Percentiles rank a stretch among this genome's conserved stretches.
Conservation (phyloP, 2,888 invertebrate genomes). For the Zhengitettix transpicula region DNA sequence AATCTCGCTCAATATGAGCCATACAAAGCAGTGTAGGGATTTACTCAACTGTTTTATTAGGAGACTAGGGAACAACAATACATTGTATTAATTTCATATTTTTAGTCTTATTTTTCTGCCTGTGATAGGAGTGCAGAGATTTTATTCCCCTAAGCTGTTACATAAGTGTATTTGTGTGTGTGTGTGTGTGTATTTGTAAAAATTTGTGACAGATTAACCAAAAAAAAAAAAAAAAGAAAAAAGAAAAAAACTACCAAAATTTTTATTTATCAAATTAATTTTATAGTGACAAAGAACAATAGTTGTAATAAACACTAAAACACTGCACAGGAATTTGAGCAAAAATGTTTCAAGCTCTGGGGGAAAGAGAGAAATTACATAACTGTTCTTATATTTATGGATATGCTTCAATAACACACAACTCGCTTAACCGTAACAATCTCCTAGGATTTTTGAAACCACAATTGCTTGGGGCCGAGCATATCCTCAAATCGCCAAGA, state of each 20-base stretch:
- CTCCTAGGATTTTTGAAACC: neutral
- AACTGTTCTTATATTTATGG: neutral
- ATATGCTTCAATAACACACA: neutral
- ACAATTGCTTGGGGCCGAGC: neutral
- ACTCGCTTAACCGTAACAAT: neutral
- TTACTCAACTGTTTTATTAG: conserved; percentile 1
- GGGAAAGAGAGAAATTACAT: neutral
- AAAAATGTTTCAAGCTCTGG: conserved; percentile 7
- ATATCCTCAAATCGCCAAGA: neutral
- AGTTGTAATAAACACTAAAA: neutral
- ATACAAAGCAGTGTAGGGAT: conserved; percentile 4
- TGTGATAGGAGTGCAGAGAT: neutral
- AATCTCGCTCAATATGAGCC: conserved; percentile 11
- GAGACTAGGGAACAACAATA: conserved; percentile 6
- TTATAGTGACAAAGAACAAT: neutral
- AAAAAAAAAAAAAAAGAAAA: neutral
- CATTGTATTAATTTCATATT: neutral
- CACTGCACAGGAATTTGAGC: conserved; percentile 8
- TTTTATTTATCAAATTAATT: neutral
- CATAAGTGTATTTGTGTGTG: no score
- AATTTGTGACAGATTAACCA: no score
- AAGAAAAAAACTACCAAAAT: neutral
- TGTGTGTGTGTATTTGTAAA: no score
- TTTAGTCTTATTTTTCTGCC: neutral
- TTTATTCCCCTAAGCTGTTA: neutral